Base-by-base conservation (phyloP, 2,113 vertebrate species). In the Electrona antarctica region DNA sequence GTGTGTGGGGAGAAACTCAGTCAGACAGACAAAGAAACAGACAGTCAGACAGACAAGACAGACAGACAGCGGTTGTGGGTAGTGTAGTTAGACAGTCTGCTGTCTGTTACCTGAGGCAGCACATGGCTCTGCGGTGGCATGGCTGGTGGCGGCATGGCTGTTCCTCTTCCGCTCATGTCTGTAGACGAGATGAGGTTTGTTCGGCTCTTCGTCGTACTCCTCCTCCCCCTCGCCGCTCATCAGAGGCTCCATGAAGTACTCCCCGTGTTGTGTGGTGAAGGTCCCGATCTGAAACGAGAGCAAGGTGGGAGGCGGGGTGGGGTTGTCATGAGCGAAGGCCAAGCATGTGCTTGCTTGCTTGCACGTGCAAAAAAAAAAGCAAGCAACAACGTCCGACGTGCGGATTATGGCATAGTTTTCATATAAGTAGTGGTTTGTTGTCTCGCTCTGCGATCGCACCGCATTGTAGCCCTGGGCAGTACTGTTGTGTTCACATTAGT, bases 201-300 rank as follows among this genome's bases (percentile, higher is more conserved):
- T 97, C 90, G 96, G 93, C 55, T 94, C 94, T 68, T 98, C 96
- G 29, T 96, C 94, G n/a, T 94, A 89, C 71, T 97, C 95, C 65
- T 77, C 93, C 46, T 88, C 85, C 71, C 93, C 97, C 67, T 89
- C 94, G 0, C 82, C 74, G 56, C 87, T 92, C 92, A 97, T 85
- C 84, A 99, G 85, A 55, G 97, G 97, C 82, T 99, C 96, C 92
- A 99, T 83, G 93, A 98, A 97, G 86, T 98, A 98, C 82, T 98
- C 95, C 7, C 96, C 95, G 41, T 94, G 92, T n/a, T 94, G 92
- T 10, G 95, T 92, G 13, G 92, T 95, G 92, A 98, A 97, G 28
- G 92, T 94, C 71, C 89, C 90, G 64, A 90, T 81, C 86, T 92
- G 67, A 51, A 7, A 49, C 51, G 76, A 64, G 41, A 73, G 58